Evolutionary conservation across 2,797 vertebrate species (phyloP).

Genomic region (Champsocephalus esox): DNA sequence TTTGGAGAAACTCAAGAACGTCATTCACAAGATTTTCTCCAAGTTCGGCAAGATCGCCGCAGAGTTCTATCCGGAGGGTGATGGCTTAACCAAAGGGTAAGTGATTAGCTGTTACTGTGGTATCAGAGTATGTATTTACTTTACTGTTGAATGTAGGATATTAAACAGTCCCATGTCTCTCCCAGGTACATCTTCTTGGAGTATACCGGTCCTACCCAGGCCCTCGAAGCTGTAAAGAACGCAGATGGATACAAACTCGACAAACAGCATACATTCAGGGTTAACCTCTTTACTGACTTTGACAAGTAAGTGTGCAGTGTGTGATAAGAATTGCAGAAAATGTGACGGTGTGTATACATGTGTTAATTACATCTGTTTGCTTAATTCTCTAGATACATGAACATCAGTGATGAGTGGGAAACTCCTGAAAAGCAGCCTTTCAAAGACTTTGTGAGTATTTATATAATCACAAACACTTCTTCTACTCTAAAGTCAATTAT

Average conservation of each 20-base stretch:
- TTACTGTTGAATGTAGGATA: neutral
- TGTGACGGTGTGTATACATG: neutral
- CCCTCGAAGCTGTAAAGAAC: slow-evolving; percentile 94
- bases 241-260: slow-evolving; percentile 97
- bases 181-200: slow-evolving; percentile 97
- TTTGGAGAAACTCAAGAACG: slow-evolving; percentile 96
- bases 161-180: neutral
- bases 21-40: slow-evolving; percentile 98
- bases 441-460: slow-evolving; percentile 94
- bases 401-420: slow-evolving; percentile 97
- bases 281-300: slow-evolving; percentile 98
- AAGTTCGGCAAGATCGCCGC: slow-evolving; percentile 98
- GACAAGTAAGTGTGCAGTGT: slow-evolving; percentile 88
- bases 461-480: neutral
- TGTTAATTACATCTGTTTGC: neutral
- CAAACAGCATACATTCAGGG: slow-evolving; percentile 97
- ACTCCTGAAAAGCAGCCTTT: slow-evolving; percentile 97
- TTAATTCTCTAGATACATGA: slow-evolving; percentile 91
- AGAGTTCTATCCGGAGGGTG: slow-evolving; percentile 95
- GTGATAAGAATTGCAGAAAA: neutral
- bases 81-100: slow-evolving; percentile 96
- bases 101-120: neutral
- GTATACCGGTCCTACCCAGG: slow-evolving; percentile 91
- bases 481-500: neutral
- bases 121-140: neutral